These are phyloP conservation scores for Campoletis sonorensis DNA, from an alignment of 1,140 invertebrate genomes.

Conservation along the genomic window DNA sequence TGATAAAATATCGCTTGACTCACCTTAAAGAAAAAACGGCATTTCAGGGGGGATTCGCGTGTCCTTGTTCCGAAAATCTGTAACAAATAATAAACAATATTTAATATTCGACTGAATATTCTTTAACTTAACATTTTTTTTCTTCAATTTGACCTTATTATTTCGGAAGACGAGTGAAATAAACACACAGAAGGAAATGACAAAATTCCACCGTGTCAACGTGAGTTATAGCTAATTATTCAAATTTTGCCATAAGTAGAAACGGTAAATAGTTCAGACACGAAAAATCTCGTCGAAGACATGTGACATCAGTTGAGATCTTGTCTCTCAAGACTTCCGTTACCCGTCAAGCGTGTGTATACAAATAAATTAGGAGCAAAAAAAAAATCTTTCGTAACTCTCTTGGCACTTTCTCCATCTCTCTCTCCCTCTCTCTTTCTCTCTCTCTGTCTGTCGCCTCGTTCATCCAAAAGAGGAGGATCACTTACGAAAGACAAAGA, in stretches of 20 bases:
- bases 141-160: neutral
- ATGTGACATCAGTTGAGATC: neutral
- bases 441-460: neutral
- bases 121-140: neutral
- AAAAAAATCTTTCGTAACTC: neutral
- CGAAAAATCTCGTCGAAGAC: neutral
- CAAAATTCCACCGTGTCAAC: too few species aligned
- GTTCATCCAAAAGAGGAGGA: neutral
- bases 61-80: constrained; percentile 69
- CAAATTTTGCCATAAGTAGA: neutral
- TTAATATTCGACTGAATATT: constrained; percentile 22
- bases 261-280: constrained; percentile 15
- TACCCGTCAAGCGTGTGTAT: neutral
- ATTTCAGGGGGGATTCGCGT: constrained; percentile 64
- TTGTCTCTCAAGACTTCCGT: constrained; percentile 3
- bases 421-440: neutral
- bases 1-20: neutral
- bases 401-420: constrained; percentile 5
- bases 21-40: constrained; percentile 57
- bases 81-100: constrained; percentile 54
- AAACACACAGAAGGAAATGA: too few species aligned
- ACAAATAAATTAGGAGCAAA: neutral
- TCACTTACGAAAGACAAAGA: constrained; percentile 31
- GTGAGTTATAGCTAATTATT: too few species aligned
- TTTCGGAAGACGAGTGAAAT: neutral